Evolutionary conservation across 2,888 invertebrate genomes (phyloP), one percentile per base, ranked within the genome.

Genomic region (Apodemia hepburni): DNA sequence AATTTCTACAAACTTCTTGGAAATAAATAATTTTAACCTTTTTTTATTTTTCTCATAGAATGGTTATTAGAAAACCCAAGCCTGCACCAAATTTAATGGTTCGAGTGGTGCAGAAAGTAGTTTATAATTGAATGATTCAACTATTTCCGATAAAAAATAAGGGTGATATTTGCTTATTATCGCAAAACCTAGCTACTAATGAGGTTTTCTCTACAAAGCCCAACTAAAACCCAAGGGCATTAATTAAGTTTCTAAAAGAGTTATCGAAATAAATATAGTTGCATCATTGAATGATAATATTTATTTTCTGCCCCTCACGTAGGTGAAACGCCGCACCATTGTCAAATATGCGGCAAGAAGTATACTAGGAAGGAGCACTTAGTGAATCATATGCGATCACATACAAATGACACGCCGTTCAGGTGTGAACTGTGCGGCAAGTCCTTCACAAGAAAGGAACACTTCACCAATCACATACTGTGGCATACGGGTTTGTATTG

Each of bases 301-400:
- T 82, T 85, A 85, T 87, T 88, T 87, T 87, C 85, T 86, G 86
- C 85, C 83, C 85, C 82, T 76, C 76, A 76, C 83, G 75, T 89
- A 94, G 96, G 96, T 81, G 96, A 96, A 91, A 97, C 96, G 70
- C 97, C 96, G 68, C 97, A 97, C 88, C 96, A 96, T 84, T 97
- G 97, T 85, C 95, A 95, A 85, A 94, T 96, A 75, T 97, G 96
- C 85, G 96, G 96, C 73, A 97, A 97, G 92, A 97, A 96, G 87
- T 97, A 96, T 85, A 97, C 97, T 71, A 94, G 97, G 75, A 97
- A 97, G 90, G 97, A 97, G 87, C 97, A 97, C 90, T 93, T 97
- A 83, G 95, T 95, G 75, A 97, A 97, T 88, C 97, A 97, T 88
- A 95, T 97, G 95, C 93, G 97, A 74, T 96, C 96, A 67, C 97